Percentiles rank a stretch among this genome's conserved stretches.
Conservation (phyloP, 2,888 invertebrate genomes). For the Leptarthrus brevirostris region DNA sequence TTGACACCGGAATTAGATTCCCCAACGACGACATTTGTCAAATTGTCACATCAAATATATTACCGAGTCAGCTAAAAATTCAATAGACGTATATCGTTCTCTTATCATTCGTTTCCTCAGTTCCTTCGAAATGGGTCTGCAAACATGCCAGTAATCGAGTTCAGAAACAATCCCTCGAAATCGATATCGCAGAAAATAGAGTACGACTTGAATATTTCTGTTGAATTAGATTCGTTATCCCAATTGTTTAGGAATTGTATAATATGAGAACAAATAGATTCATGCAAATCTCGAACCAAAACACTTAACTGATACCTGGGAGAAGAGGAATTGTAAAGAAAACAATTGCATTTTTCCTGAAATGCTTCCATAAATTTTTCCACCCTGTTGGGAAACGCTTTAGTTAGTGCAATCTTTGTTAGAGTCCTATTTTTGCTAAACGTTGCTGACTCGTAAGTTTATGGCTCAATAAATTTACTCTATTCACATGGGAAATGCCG, state of each 20-base stretch:
- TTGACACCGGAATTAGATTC: conserved; percentile 29
- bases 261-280: not conserved
- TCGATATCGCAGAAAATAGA: not conserved
- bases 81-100: conserved; percentile 9
- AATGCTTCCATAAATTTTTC: too few relatives aligned
- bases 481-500: not conserved
- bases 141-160: not conserved
- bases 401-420: too few relatives aligned
- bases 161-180: not conserved
- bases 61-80: conserved; percentile 27
- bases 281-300: not conserved
- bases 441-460: not conserved
- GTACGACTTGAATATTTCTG: not conserved
- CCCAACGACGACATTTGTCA: conserved; percentile 30
- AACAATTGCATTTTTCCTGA: too few relatives aligned
- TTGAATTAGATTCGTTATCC: conserved; percentile 29
- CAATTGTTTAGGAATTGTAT: conserved; percentile 8
- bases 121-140: not conserved
- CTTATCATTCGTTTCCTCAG: not conserved
- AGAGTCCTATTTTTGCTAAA: too few relatives aligned
- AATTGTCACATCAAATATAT: conserved; percentile 35
- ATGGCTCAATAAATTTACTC: not conserved
- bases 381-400: too few relatives aligned
- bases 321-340: too few relatives aligned
- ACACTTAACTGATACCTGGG: not conserved